Evolutionary conservation across 2,797 vertebrate genomes (phyloP), one percentile per base, ranked within the genome.

Genomic region (Kryptolebias ocellatus): DNA sequence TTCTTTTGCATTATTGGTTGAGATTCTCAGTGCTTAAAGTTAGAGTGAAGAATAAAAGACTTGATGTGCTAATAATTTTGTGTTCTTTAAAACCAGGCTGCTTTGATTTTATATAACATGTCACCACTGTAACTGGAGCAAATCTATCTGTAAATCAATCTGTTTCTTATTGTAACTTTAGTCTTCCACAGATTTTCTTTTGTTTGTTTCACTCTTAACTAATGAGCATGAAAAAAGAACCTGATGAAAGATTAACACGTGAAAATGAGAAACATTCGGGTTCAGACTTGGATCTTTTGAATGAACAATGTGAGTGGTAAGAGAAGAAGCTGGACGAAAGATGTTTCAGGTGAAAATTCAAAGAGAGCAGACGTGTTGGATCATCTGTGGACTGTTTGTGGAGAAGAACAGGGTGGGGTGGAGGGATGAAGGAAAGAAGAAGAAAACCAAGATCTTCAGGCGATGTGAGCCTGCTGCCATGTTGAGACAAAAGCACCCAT

Each of bases 241-340:
- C 18, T 63, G 54, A 80, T 47, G 39, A 42, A 58, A 76, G 60
- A 62, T 68, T 50, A 20, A 49, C 1, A 0, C 18, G 44, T 58
- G 53, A 20, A 75, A 80, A 87, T 58, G 12, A 61, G 53, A 81
- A 81, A 76, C 81, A 83, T 76, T 64, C 65, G 55, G 62, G 74
- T 70, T 16, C 18, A 47, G 50, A 54, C 69, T 37, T 15, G 31
- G 9, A 46, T 55, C 76, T 60, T 61, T 20, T 28, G 18, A 1
- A 29, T 31, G 16, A 70, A 29, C 16, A 18, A 2, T 1, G 2
- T 8, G 54, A 29, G 16, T 54, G 18, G 57, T 3, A 5, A 5
- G 15, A 18, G n/a, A 24, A 9, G 47, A 52, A 59, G 56, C 61
- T 11, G 16, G 24, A 47, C 2, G 39, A 45, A 34, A 29, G 47